phyloP scores from a whole-genome alignment of 1,140 invertebrate species.

The Teleopsis dalmanni region DNA sequence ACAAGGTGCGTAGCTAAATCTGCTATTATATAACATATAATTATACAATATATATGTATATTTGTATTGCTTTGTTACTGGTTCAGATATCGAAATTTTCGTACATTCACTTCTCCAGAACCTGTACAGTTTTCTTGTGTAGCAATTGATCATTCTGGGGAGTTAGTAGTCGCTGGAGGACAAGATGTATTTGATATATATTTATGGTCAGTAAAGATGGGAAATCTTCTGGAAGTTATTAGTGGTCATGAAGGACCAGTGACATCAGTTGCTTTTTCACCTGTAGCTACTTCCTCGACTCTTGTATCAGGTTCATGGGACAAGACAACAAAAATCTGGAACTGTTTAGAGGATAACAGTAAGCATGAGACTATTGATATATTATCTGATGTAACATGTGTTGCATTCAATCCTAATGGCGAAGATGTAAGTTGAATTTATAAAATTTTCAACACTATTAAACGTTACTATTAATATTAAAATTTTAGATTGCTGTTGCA shows the following conservation, averaged over 20 bases:
- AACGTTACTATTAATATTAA: no score
- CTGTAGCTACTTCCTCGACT: constrained; percentile 59
- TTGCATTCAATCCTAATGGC: constrained; percentile 82
- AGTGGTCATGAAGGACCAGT: constrained; percentile 91
- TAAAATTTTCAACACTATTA: no score
- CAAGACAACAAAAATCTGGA: constrained; percentile 86
- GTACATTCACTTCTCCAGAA: constrained; percentile 84
- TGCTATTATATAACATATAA: neutral
- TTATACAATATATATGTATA: constrained; percentile 7
- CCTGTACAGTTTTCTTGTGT: constrained; percentile 91
- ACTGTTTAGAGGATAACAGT: constrained; percentile 68
- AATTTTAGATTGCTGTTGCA: constrained; percentile 77
- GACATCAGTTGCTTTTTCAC: constrained; percentile 72
- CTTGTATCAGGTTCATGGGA: constrained; percentile 92
- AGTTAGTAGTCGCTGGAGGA: constrained; percentile 87
- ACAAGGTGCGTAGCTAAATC: constrained; percentile 46
- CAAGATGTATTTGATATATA: constrained; percentile 92
- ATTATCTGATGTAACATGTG: constrained; percentile 71
- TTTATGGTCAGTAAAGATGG: constrained; percentile 91
- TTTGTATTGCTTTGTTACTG: constrained; percentile 18
- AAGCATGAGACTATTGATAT: constrained; percentile 77
- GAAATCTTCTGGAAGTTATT: constrained; percentile 81
- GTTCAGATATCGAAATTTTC: constrained; percentile 82
- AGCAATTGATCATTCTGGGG: constrained; percentile 78
- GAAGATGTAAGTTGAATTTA: constrained; percentile 52